Evolutionary conservation across 2,113 vertebrate species (phyloP), one percentile per base, ranked within the genome.

Genomic region (Gymnorhina tibicen): DNA sequence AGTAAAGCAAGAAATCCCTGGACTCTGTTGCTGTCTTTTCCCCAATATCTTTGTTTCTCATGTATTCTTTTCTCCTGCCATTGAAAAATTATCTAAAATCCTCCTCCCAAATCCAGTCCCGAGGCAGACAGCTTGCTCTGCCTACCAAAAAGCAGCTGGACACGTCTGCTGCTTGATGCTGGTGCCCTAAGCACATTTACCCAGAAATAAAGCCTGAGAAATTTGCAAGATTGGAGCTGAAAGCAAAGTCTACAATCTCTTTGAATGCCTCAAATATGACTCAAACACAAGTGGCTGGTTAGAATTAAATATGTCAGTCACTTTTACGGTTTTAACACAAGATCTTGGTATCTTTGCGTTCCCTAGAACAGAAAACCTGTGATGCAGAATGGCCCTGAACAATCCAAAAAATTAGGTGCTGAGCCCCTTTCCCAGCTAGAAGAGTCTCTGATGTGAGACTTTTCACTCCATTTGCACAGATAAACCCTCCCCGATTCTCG

Each of bases 401-500:
- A 24, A 10, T 13, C 32, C 0, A 3, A 63, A 86, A 56, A 42
- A 47, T 2, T 16, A 72, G 39, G 9, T 17, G 21, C 47, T 1
- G 4, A 85, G 63, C 22, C 11, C 8, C 37, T 33, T 39, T 63
- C 19, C 26, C 72, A 62, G 58, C 16, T 56, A 21, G 63, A n/a
- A 79, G 15, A 12, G 17, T 19, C 37, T 42, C 55, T 16, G 4
- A 7, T 53, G 55, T 46, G 79, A 32, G 7, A 14, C 11, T 53
- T 50, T 72, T 32, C 3, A 2, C 42, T 80, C 33, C 13, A 3
- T 50, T 66, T 23, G 76, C 70, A 37, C 67, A 77, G 76, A 76
- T 5, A 60, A 78, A 41, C 44, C n/a, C 52, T 62, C 18, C 28
- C 58, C 0, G 0, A 0, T 28, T 53, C 50, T 80, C 0, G 0